Conservation (phyloP, 2,113 vertebrate species). For the Meriones unguiculatus region DNA sequence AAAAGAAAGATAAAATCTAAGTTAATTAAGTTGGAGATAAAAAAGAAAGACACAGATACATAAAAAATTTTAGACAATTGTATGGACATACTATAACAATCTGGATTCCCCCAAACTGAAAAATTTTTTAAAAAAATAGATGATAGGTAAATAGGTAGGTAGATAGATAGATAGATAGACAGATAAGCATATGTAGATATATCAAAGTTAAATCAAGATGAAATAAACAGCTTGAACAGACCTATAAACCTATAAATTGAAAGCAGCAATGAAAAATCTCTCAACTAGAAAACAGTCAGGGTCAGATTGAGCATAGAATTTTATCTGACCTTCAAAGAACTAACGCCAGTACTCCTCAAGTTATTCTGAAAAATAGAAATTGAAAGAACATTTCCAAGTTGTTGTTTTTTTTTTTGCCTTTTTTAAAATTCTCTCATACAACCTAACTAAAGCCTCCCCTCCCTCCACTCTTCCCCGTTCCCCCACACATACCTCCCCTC, state of each 20-base stretch:
- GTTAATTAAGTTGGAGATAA: background rate
- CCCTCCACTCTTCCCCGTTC: background rate
- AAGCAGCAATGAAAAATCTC: background rate
- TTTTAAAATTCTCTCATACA: background rate
- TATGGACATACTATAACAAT: background rate
- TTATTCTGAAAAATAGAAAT: background rate
- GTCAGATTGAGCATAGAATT: background rate
- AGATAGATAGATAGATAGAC: background rate
- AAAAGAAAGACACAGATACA: background rate
- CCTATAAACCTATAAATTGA: background rate
- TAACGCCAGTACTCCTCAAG: background rate
- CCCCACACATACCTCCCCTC: background rate
- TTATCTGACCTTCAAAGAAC: background rate
- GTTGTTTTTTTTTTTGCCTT: background rate
- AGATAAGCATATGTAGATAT: background rate
- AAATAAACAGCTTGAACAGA: background rate
- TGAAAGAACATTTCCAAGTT: background rate
- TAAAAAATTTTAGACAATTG: background rate
- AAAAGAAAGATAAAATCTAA: background rate
- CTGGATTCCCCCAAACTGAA: background rate
- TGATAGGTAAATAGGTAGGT: background rate
- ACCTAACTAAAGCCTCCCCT: background rate
- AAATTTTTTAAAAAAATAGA: background rate
- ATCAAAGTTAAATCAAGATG: background rate
- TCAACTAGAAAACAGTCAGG: background rate